A percentile compares a stretch with the other conserved stretches of the same genome.
phyloP scores from a whole-genome alignment of 2,888 invertebrate species.

The Acanthosepion lycidas region DNA sequence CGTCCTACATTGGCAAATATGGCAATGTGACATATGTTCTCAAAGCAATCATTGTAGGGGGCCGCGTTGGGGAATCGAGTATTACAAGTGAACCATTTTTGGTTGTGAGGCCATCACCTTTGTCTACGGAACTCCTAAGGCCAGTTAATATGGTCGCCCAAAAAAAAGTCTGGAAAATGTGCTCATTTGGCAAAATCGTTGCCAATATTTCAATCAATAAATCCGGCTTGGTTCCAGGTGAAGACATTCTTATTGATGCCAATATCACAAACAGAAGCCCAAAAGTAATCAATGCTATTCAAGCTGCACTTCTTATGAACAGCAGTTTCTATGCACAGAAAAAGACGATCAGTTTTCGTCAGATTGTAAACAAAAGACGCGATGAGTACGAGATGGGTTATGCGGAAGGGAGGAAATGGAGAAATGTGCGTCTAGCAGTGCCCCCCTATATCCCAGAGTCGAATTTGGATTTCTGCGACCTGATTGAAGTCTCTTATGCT shows the following conservation, averaged over 20 bases:
- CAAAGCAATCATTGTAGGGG: constrained; percentile 70
- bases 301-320: constrained; percentile 69
- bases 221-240: constrained; percentile 70
- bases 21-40: constrained; percentile 74
- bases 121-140: constrained; percentile 56
- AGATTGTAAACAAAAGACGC: constrained; percentile 72
- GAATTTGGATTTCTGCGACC: constrained; percentile 71
- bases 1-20: constrained; percentile 74
- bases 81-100: constrained; percentile 74
- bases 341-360: constrained; percentile 61
- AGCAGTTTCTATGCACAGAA: constrained; percentile 70
- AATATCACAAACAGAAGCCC: constrained; percentile 70
- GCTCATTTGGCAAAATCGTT: constrained; percentile 69
- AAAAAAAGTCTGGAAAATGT: constrained; percentile 64
- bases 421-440: constrained; percentile 69
- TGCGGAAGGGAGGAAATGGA: constrained; percentile 73
- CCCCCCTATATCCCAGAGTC: constrained; percentile 74
- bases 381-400: constrained; percentile 70
- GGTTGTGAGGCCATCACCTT: constrained; percentile 60
- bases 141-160: constrained; percentile 52
- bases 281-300: constrained; percentile 64
- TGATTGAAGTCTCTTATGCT: constrained; percentile 72
- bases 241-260: constrained; percentile 71
- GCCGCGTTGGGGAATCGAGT: constrained; percentile 65
- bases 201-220: constrained; percentile 64